Percentiles rank a stretch among this genome's conserved stretches.
Conservation (phyloP, 2,797 vertebrate genomes). For the Malacoraja senta region DNA sequence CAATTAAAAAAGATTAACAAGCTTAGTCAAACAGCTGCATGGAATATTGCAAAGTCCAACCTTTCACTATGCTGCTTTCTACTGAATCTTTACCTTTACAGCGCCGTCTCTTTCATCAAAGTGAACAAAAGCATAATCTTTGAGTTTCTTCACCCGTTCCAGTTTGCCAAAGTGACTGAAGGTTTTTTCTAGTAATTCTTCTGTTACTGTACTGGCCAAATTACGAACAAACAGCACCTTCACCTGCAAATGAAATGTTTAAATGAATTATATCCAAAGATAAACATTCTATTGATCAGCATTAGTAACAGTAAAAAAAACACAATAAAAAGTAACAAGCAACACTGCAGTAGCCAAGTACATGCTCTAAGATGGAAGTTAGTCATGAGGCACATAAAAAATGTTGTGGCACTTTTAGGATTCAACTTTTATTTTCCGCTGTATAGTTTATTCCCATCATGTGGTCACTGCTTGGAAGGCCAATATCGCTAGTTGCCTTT, state of each 20-base stretch:
- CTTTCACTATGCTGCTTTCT: not conserved
- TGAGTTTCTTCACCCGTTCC: slow-evolving; percentile 95
- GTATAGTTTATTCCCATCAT: not conserved
- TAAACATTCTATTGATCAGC: not conserved
- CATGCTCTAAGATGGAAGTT: not conserved
- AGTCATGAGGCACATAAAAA: not conserved
- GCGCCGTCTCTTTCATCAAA: slow-evolving; percentile 94
- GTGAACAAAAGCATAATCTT: slow-evolving; percentile 98
- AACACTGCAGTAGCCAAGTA: not conserved
- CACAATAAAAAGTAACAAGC: no score
- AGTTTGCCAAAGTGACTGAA: slow-evolving; percentile 86
- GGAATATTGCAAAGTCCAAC: not conserved
- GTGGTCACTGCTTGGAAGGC: not conserved
- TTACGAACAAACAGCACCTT: slow-evolving; percentile 93
- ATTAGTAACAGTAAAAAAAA: no score
- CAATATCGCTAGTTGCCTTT: not conserved
- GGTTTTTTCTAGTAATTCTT: slow-evolving; percentile 86
- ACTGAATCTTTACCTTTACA: slow-evolving; percentile 73
- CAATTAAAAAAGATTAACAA: no score
- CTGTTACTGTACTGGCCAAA: slow-evolving; percentile 84
- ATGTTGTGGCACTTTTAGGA: not conserved
- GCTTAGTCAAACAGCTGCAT: no score
- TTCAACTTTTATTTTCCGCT: not conserved
- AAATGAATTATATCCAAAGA: not conserved
- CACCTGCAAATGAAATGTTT: slow-evolving; percentile 60